phyloP scores from a whole-genome alignment of 2,113 vertebrate genomes.

The Notarius lentiginosus region DNA sequence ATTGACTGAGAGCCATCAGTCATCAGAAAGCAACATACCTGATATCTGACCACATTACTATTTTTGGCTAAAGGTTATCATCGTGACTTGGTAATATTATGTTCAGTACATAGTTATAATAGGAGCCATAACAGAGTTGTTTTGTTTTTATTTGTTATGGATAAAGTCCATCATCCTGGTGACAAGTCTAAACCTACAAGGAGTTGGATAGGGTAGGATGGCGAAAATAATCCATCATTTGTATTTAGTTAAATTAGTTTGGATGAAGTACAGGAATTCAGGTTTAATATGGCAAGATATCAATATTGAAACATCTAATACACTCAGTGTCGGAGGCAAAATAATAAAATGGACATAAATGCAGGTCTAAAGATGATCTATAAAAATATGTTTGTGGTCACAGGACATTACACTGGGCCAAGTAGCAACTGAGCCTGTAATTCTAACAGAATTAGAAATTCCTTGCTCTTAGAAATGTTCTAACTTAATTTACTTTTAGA shows the following conservation, averaged over 20 bases:
- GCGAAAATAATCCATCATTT: not conserved
- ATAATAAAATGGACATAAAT: not conserved
- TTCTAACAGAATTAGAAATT: not conserved
- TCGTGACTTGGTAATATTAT: slow-evolving; percentile 20
- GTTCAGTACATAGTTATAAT: not conserved
- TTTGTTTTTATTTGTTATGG: not conserved
- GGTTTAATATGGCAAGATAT: not conserved
- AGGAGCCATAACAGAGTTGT: not conserved
- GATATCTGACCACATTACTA: slow-evolving; percentile 14
- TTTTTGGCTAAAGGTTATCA: slow-evolving; percentile 34
- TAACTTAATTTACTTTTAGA: not conserved
- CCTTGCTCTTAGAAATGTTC: not conserved
- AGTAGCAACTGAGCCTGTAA: not conserved
- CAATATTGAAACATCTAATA: not conserved
- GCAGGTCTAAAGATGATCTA: not conserved
- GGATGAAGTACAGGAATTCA: not conserved
- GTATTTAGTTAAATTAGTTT: not conserved
- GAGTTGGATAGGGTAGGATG: too few species aligned
- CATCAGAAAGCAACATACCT: slow-evolving; percentile 23
- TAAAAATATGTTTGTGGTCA: not conserved
- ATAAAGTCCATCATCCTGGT: not conserved
- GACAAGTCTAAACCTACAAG: too few species aligned
- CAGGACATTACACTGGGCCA: not conserved
- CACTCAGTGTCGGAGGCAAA: not conserved
- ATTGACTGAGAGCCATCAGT: slow-evolving; percentile 39